phyloP scores from a whole-genome alignment of 2,113 vertebrate species.

The Pyrgilauda ruficollis region DNA sequence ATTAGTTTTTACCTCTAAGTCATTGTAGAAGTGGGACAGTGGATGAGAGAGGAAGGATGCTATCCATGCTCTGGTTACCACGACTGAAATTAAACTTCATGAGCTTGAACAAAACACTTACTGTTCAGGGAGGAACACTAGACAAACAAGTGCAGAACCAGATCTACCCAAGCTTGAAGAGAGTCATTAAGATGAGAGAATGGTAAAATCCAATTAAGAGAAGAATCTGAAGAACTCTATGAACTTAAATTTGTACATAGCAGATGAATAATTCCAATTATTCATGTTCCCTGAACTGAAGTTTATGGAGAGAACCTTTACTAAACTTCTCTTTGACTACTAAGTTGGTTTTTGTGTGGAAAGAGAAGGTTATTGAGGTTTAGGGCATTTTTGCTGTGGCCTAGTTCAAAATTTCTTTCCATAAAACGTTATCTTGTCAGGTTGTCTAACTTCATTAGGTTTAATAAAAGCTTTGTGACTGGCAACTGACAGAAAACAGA shows the following conservation, averaged over 20 bases:
- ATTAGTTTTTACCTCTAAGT: not conserved
- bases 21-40: not conserved
- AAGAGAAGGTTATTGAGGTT: not conserved
- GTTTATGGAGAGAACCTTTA: not conserved
- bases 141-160: not conserved
- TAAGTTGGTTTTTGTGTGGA: not conserved
- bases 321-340: not conserved
- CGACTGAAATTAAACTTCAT: not conserved
- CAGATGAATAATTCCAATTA: not conserved
- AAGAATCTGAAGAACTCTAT: not conserved
- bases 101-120: not conserved
- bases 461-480: not conserved
- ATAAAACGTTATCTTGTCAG: not conserved
- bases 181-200: not conserved
- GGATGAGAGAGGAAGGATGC: not conserved
- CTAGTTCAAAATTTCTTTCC: not conserved
- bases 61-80: not conserved
- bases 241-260: not conserved
- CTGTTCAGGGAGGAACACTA: not conserved
- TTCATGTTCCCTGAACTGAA: not conserved
- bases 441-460: not conserved
- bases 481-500: not conserved
- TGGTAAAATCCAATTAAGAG: not conserved
- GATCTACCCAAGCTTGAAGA: not conserved
- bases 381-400: not conserved